Conservation (phyloP, 1,140 invertebrate genomes). For the Drosophila yakuba region DNA sequence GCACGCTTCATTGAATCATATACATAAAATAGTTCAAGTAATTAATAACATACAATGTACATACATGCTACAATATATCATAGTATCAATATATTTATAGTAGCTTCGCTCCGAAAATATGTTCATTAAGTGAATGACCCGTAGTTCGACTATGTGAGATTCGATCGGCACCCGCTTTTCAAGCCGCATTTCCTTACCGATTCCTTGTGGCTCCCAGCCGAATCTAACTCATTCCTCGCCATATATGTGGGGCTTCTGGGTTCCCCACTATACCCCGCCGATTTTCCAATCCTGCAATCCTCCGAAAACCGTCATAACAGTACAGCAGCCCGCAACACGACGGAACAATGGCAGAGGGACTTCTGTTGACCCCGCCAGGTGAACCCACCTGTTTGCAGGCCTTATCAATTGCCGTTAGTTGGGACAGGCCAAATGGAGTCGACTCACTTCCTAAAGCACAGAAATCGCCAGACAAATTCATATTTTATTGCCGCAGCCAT, state of each 20-base stretch:
- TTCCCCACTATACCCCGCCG: background rate
- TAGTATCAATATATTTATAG: background rate
- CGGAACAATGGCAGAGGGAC: conserved; percentile 48
- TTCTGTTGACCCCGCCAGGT: conserved; percentile 57
- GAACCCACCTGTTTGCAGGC: conserved; percentile 65
- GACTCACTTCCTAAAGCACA: conserved; percentile 55
- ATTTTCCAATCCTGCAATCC: conserved; percentile 2
- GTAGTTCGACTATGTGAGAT: conserved; percentile 6
- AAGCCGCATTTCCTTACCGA: conserved; percentile 7
- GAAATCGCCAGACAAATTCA: conserved; percentile 69
- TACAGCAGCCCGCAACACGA: conserved; percentile 32
- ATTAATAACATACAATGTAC: too few relatives aligned
- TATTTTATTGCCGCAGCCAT: conserved; percentile 76
- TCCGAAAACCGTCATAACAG: conserved; percentile 25
- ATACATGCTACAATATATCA: background rate
- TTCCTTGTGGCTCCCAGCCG: conserved; percentile 13
- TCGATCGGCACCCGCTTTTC: background rate
- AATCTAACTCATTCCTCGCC: conserved; percentile 28
- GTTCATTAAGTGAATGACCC: conserved; percentile 1
- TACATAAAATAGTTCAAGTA: too few relatives aligned
- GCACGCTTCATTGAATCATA: too few relatives aligned
- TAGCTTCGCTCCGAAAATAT: too few relatives aligned
- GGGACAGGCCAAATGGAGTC: conserved; percentile 18
- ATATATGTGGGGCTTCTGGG: conserved; percentile 11
- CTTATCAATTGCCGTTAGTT: conserved; percentile 69